phyloP scores from a whole-genome alignment of 2,888 invertebrate genomes.

The Ophion ellenae region DNA sequence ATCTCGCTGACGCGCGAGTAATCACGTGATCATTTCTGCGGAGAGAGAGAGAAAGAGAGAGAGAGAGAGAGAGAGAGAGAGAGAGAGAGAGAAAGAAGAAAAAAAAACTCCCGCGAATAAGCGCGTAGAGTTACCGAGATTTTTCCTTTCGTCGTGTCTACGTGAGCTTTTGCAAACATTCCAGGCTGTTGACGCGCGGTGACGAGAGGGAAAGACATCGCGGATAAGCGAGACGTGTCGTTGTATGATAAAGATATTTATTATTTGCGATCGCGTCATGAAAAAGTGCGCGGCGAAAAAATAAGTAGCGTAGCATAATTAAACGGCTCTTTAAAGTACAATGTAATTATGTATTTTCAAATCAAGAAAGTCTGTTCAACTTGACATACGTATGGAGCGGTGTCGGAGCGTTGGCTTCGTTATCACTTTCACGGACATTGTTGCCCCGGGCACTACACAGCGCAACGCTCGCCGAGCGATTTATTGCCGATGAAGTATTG shows the following conservation, averaged over 20 bases:
- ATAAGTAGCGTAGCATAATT: not conserved
- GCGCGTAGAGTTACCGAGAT: not conserved
- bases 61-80: too few relatives aligned
- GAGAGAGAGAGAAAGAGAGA: not conserved
- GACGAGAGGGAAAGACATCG: not conserved
- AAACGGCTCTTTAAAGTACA: not conserved
- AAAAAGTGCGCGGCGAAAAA: not conserved
- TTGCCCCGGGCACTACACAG: not conserved
- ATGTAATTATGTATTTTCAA: not conserved
- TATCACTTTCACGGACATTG: not conserved
- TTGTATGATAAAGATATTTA: not conserved
- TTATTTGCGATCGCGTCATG: not conserved
- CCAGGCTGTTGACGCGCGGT: not conserved
- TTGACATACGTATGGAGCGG: not conserved
- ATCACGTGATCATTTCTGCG: constrained; percentile 28
- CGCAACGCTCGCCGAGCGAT: not conserved
- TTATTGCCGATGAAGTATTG: constrained; percentile 11
- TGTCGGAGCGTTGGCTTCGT: not conserved
- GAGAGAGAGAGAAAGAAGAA: too few relatives aligned
- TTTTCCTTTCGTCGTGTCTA: not conserved
- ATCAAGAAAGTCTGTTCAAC: not conserved
- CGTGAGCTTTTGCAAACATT: not conserved
- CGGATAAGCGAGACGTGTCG: not conserved
- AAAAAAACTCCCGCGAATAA: not conserved
- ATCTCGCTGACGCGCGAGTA: constrained; percentile 30